Percentiles rank a stretch among this genome's conserved stretches.
Conservation (phyloP, 2,113 vertebrate species). For the Oxygymnocypris stewartii region DNA sequence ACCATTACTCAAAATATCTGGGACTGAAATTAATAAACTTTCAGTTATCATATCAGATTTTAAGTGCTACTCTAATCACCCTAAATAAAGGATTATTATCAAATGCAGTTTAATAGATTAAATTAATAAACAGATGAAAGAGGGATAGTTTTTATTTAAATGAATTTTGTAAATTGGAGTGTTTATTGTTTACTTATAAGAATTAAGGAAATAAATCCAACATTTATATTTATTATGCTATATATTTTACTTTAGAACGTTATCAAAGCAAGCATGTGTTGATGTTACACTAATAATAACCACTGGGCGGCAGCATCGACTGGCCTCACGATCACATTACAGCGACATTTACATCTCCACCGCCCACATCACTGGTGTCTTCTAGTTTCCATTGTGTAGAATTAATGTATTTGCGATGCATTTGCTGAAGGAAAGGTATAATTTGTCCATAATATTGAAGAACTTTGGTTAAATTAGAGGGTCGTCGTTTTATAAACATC, state of each 20-base stretch:
- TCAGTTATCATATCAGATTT: no score
- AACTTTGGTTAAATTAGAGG: background rate
- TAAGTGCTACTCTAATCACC: no score
- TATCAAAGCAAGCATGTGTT: background rate
- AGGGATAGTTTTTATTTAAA: no score
- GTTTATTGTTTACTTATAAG: background rate
- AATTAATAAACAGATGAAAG: background rate
- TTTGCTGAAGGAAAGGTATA: background rate
- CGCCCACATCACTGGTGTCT: slow-evolving; percentile 19
- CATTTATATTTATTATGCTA: background rate
- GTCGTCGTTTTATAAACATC: background rate
- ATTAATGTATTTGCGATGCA: background rate
- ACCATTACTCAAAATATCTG: no score
- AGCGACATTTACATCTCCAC: background rate
- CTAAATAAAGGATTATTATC: no score
- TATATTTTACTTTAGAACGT: background rate
- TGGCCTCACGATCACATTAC: background rate
- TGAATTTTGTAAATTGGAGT: background rate
- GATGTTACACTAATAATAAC: background rate
- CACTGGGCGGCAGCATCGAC: slow-evolving; percentile 15
- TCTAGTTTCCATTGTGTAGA: background rate
- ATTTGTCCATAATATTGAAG: background rate
- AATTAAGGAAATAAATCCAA: background rate
- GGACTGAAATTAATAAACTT: no score
- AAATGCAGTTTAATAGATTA: background rate